phyloP scores from a whole-genome alignment of 1,140 invertebrate species.

The Rhysida immarginata region DNA sequence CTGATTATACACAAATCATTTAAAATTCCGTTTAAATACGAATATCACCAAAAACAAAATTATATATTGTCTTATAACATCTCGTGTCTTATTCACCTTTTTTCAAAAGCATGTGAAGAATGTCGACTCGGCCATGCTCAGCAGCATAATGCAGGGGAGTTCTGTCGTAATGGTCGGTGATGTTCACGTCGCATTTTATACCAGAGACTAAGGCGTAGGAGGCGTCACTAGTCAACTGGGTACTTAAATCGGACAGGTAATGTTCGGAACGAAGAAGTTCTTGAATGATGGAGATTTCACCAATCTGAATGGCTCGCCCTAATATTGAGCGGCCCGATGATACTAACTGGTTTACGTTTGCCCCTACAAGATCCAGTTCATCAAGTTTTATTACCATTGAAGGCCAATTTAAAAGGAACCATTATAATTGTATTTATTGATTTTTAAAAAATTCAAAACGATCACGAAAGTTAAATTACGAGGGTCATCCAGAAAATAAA shows the following conservation, averaged over 20 bases:
- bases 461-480: too few species aligned
- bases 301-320: constrained; percentile 32
- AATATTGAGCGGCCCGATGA: constrained; percentile 31
- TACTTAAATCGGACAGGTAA: constrained; percentile 13
- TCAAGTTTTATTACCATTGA: too few species aligned
- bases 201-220: constrained; percentile 2
- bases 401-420: too few species aligned
- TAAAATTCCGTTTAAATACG: too few species aligned
- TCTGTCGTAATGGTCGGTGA: constrained; percentile 36
- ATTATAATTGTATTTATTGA: too few species aligned
- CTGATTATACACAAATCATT: too few species aligned
- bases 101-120: constrained; percentile 28
- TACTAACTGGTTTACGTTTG: constrained; percentile 33
- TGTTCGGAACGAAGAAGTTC: constrained; percentile 25
- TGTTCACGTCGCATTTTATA: constrained; percentile 33
- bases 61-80: too few species aligned
- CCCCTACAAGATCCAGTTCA: too few species aligned
- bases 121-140: constrained; percentile 35
- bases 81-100: too few species aligned
- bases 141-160: constrained; percentile 44
- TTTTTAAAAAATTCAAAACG: too few species aligned
- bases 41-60: too few species aligned
- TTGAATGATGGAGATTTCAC: constrained; percentile 29
- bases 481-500: too few species aligned
- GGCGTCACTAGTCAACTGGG: constrained; percentile 8